A percentile compares a stretch with the other conserved stretches of the same genome.
Conservation (phyloP, 64 coral and sea anemone species). For the Actinia tenebrosa region DNA sequence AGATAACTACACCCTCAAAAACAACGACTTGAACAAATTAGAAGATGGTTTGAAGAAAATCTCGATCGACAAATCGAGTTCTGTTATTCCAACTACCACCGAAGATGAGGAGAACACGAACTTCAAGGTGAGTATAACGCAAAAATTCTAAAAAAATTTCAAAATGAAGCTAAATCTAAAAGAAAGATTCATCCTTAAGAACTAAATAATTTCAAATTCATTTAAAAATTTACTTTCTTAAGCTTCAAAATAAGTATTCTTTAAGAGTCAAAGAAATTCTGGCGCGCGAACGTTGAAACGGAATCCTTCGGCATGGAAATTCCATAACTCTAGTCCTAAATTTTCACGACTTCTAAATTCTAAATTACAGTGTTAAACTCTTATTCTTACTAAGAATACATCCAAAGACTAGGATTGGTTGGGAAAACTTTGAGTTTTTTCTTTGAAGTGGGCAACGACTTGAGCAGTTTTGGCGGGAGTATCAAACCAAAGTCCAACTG, state of each 20-base stretch:
- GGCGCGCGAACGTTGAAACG: constrained; percentile 23
- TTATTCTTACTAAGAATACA: neutral
- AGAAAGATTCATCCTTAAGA: neutral
- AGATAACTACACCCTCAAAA: constrained; percentile 26
- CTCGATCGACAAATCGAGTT: constrained; percentile 3
- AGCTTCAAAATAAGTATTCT: neutral
- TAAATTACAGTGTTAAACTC: neutral
- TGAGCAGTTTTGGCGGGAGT: neutral
- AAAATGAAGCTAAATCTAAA: neutral
- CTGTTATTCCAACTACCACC: neutral
- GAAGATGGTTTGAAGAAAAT: constrained; percentile 20
- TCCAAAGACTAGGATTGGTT: neutral
- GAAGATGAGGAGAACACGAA: constrained; percentile 12
- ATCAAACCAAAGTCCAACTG: neutral
- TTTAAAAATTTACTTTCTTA: neutral
- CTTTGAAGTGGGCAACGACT: neutral
- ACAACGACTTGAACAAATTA: constrained; percentile 25
- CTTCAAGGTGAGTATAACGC: neutral
- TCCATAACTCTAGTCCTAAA: neutral
- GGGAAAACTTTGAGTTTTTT: neutral
- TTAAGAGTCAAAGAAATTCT: neutral
- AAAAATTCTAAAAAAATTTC: neutral
- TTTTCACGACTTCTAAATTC: neutral
- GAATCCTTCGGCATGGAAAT: neutral
- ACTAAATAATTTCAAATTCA: neutral